Evolutionary conservation across 92 coral and sea anemone species (phyloP).

Genomic region (Parazoanthus darwini): DNA sequence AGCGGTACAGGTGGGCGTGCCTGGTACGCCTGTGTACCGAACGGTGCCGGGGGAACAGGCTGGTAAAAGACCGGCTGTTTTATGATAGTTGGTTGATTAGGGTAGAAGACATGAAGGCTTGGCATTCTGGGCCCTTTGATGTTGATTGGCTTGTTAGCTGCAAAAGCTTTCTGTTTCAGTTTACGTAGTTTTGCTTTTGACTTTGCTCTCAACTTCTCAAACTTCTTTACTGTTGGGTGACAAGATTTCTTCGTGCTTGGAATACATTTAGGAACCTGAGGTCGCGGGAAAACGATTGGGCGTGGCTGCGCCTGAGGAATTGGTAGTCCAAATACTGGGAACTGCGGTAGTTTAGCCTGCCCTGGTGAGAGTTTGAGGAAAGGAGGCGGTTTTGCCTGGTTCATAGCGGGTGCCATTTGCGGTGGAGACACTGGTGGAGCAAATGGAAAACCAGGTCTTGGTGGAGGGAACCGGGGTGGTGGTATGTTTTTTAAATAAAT

Average conservation of each 20-base stretch:
- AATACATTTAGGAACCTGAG: conserved; percentile 36
- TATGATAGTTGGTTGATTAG: conserved; percentile 28
- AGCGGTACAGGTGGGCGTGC: background rate
- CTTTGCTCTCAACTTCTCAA: conserved; percentile 32
- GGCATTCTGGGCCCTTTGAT: background rate
- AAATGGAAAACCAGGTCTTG: conserved; percentile 15
- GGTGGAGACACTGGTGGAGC: background rate
- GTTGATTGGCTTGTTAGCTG: background rate
- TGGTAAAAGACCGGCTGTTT: conserved; percentile 30
- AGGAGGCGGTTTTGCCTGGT: conserved; percentile 34
- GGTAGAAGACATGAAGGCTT: conserved; percentile 22
- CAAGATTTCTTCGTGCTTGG: conserved; percentile 39
- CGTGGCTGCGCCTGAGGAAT: conserved; percentile 17
- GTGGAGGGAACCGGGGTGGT: background rate
- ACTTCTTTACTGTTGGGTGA: conserved; percentile 35
- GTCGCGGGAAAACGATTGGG: conserved; percentile 28
- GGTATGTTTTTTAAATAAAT: background rate
- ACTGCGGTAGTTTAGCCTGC: background rate
- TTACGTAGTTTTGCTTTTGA: conserved; percentile 28
- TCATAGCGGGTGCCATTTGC: background rate
- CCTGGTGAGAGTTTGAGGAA: conserved; percentile 33
- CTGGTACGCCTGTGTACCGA: conserved; percentile 23
- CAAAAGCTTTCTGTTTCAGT: conserved; percentile 9
- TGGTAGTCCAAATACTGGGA: background rate
- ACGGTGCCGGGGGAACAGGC: background rate